Base-by-base conservation (phyloP, 1,140 invertebrate genomes). In the Drosophila kepulauana region DNA sequence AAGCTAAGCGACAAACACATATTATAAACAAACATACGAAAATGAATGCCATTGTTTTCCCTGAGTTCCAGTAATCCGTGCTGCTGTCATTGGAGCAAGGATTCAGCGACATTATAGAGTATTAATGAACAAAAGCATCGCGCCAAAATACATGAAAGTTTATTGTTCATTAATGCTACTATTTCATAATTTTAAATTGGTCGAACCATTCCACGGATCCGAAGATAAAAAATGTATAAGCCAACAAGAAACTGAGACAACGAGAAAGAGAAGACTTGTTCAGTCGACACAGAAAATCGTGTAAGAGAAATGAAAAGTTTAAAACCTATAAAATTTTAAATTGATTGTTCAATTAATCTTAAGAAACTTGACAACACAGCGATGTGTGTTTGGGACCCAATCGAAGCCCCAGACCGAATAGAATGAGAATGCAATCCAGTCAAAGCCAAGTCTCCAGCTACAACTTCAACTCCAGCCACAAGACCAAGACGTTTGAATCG, bases 271-370 rank as follows among this genome's bases (percentile, higher is more conserved):
- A 58, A 15, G 38, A 16, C 15, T 15, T 15, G 15, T 15, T 15
- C 30, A 63, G 35, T 46, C 49, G 33, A 73, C 63, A 81, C 67
- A 63, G 68, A 81, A 72, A 88, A 82, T 75, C 78, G 78, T 88
- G 81, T 89, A 85, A 81, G 78, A 71, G 81, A 89, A 74, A 89
- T 85, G 85, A 91, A 89, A 90, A 91, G 78, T 81, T 78, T 75
- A 87, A 90, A 91, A 87, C 85, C 85, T 86, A 91, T 91, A 91
- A 89, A 91, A 89, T 89, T 87, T 89, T 71, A 91, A 91, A 91
- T 91, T 91, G 89, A 91, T 91, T 89, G 89, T 89, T 91, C 85
- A 91, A 91, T 91, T 91, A 91, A 91, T 91, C 89, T 91, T 91
- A 67, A 84, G 73, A 91, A 87, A 82, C 80, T 79, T 89, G 85